Evolutionary conservation across 2,113 vertebrate genomes (phyloP).

Genomic region (Odocoileus virginianus): DNA sequence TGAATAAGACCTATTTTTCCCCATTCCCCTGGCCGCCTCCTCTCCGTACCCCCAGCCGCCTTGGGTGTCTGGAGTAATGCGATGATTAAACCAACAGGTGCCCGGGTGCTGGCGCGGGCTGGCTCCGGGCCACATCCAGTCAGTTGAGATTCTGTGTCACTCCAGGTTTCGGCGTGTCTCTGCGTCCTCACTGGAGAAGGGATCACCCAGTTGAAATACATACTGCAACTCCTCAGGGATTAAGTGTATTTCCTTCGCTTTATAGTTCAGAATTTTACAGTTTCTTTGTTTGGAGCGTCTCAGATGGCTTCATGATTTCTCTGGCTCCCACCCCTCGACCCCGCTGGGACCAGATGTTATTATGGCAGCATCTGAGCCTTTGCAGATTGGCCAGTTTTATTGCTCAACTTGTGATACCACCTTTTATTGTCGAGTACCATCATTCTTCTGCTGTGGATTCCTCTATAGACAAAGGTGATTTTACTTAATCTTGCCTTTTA

Average conservation of each 20-base stretch:
- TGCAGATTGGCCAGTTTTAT: slow-evolving; percentile 8
- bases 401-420: background rate
- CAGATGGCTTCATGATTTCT: slow-evolving; percentile 84
- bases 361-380: slow-evolving; percentile 29
- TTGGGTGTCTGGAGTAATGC: slow-evolving; percentile 60
- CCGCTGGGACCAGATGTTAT: slow-evolving; percentile 70
- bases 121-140: slow-evolving; percentile 71
- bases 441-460: slow-evolving; percentile 55
- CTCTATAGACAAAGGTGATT: slow-evolving; percentile 19
- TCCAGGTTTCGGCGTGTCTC: slow-evolving; percentile 70
- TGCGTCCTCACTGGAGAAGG: slow-evolving; percentile 72
- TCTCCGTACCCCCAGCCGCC: background rate
- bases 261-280: slow-evolving; percentile 82
- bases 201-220: slow-evolving; percentile 80
- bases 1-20: background rate
- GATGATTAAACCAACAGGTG: slow-evolving; percentile 84
- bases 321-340: background rate
- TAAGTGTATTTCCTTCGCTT: slow-evolving; percentile 84
- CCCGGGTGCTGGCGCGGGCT: slow-evolving; percentile 73
- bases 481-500: slow-evolving; percentile 33
- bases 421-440: slow-evolving; percentile 59
- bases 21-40: background rate
- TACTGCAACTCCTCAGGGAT: slow-evolving; percentile 81
- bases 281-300: slow-evolving; percentile 83
- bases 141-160: slow-evolving; percentile 77